phyloP scores from a whole-genome alignment of 2,888 invertebrate genomes.

The Octodonta nipae region DNA sequence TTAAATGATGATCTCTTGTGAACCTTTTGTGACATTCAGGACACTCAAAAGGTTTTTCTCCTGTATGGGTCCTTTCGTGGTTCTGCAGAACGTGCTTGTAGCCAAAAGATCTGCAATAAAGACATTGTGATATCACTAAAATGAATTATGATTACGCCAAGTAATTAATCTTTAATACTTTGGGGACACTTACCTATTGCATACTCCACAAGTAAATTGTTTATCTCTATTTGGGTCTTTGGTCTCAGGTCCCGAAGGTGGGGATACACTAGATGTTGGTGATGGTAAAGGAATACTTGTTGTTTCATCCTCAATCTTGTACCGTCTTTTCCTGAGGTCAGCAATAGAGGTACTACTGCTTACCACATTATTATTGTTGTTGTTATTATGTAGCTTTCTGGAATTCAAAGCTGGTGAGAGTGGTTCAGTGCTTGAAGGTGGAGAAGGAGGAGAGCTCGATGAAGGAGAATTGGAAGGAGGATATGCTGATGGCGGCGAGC shows the following conservation, averaged over 20 bases:
- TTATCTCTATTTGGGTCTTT: slow-evolving; percentile 47
- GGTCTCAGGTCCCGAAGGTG: slow-evolving; percentile 32
- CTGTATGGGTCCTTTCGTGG: slow-evolving; percentile 87
- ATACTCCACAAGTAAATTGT: slow-evolving; percentile 77
- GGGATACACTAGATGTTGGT: slow-evolving; percentile 43
- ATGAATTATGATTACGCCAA: neutral
- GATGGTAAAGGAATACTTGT: slow-evolving; percentile 36
- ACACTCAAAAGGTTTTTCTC: slow-evolving; percentile 88
- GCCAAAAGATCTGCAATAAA: slow-evolving; percentile 55
- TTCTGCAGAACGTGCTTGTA: slow-evolving; percentile 91
- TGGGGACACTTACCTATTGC: slow-evolving; percentile 40
- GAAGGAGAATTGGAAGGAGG: slow-evolving; percentile 30
- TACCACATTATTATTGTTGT: slow-evolving; percentile 35
- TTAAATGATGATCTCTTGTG: slow-evolving; percentile 83
- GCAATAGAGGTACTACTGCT: slow-evolving; percentile 32
- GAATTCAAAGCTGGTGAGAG: slow-evolving; percentile 32
- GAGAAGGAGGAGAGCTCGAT: too few relatives aligned
- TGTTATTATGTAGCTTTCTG: slow-evolving; percentile 21
- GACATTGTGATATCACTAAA: neutral
- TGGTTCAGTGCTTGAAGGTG: slow-evolving; percentile 34
- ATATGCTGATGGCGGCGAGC: slow-evolving; percentile 32
- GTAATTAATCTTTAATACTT: neutral
- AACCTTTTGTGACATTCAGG: slow-evolving; percentile 82
- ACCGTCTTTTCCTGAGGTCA: slow-evolving; percentile 21
- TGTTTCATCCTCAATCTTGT: slow-evolving; percentile 25